Evolutionary conservation across 2,888 invertebrate genomes (phyloP).

Genomic region (Lucinisca nassula): DNA sequence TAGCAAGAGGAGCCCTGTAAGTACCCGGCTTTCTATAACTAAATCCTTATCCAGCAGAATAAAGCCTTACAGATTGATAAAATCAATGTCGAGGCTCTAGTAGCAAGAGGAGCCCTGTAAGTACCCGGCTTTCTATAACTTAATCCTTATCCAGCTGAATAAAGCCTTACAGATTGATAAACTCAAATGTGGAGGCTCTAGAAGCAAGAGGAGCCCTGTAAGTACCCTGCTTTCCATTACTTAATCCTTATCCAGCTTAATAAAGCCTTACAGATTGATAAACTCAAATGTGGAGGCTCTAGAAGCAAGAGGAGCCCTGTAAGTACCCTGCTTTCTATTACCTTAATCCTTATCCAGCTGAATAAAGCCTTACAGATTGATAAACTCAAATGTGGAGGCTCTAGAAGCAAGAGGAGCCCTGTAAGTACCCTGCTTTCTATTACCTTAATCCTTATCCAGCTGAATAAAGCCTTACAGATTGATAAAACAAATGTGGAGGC

Average conservation of each 20-base stretch:
- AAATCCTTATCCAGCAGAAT: no score
- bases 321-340: no score
- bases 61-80: constrained; percentile 86
- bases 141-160: no score
- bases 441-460: no score
- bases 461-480: constrained; percentile 87
- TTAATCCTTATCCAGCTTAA: no score
- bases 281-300: no score
- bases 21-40: no score
- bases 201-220: constrained; percentile 91
- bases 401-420: constrained; percentile 92
- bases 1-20: constrained; percentile 92
- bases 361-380: constrained; percentile 87
- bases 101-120: constrained; percentile 92
- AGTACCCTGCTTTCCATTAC: no score
- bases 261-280: constrained; percentile 86
- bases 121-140: no score
- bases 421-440: no score
- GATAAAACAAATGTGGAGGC: constrained; percentile 95
- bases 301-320: no score
- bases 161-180: constrained; percentile 82
- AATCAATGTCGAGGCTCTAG: constrained; percentile 96
- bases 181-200: constrained; percentile 97
- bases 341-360: no score
- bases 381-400: constrained; percentile 95